Percentiles rank a stretch among this genome's conserved stretches.
Evolutionary conservation across 1,140 invertebrate species (phyloP).

Genomic region (Mactra quadrangularis): DNA sequence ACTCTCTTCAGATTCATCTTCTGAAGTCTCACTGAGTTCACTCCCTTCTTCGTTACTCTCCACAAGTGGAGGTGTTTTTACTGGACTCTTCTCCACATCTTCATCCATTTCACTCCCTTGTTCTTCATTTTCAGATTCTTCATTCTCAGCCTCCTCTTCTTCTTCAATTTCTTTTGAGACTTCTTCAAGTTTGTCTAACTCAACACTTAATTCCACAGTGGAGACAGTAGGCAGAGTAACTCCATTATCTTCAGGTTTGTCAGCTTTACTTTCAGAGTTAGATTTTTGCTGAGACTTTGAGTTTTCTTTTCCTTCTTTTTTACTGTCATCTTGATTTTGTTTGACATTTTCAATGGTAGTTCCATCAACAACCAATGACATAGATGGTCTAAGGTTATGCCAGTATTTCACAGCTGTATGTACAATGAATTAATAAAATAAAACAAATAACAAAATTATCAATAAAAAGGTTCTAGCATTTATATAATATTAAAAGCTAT

Average conservation of each 20-base stretch:
- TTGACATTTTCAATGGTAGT: constrained; percentile 62
- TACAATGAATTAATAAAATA: constrained; percentile 10
- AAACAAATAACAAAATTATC: not conserved
- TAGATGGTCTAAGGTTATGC: constrained; percentile 55
- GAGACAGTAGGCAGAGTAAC: constrained; percentile 7
- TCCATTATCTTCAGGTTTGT: not conserved
- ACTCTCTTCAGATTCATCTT: constrained; percentile 14
- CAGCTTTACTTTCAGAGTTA: not conserved
- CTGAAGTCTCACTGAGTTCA: constrained; percentile 45
- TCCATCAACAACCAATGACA: constrained; percentile 59
- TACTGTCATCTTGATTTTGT: constrained; percentile 14
- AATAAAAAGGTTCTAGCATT: no score
- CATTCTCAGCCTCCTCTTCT: not conserved
- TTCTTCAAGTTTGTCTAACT: constrained; percentile 5
- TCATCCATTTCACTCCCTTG: not conserved
- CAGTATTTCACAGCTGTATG: constrained; percentile 56
- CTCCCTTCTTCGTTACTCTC: constrained; percentile 46
- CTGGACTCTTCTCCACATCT: not conserved
- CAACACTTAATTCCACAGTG: constrained; percentile 29
- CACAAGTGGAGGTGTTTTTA: not conserved
- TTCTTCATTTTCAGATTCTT: not conserved
- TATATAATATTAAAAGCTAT: no score
- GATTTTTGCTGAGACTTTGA: not conserved
- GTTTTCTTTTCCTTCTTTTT: constrained; percentile 12
- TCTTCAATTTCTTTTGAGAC: constrained; percentile 18